These are phyloP conservation scores for Heterocephalus glaber DNA, from an alignment of 2,113 vertebrate genomes.

Conservation along the genomic window DNA sequence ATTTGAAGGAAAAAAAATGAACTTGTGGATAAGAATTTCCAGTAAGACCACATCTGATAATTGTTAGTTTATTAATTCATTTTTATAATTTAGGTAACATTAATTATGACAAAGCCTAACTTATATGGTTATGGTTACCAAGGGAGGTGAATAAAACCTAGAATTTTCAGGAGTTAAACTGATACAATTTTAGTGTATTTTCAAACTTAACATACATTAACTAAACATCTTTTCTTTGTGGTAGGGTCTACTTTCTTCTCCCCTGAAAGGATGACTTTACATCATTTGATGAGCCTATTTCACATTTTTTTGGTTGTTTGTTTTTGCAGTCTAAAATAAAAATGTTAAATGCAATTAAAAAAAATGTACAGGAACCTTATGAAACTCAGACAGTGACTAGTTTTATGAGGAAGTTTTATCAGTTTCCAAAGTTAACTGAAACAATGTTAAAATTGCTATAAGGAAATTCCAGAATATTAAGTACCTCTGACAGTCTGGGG, in stretches of 20 bases:
- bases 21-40: constrained; percentile 81
- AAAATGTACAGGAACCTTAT: neutral
- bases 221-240: constrained; percentile 74
- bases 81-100: constrained; percentile 86
- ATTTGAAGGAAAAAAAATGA: constrained; percentile 54
- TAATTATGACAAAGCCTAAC: constrained; percentile 81
- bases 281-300: constrained; percentile 75
- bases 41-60: constrained; percentile 70
- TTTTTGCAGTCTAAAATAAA: constrained; percentile 77
- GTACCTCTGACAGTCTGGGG: neutral
- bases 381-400: neutral
- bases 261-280: constrained; percentile 74
- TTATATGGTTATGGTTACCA: constrained; percentile 84
- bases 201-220: constrained; percentile 72
- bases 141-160: constrained; percentile 88
- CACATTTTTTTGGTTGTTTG: constrained; percentile 72
- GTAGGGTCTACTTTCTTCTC: constrained; percentile 76
- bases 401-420: neutral
- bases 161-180: constrained; percentile 85
- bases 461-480: neutral
- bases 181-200: constrained; percentile 76
- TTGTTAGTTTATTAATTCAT: constrained; percentile 85
- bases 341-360: constrained; percentile 62
- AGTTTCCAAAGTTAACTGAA: neutral
- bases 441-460: neutral